phyloP scores from a whole-genome alignment of 2,888 invertebrate genomes.

The Leucophenga montana region DNA sequence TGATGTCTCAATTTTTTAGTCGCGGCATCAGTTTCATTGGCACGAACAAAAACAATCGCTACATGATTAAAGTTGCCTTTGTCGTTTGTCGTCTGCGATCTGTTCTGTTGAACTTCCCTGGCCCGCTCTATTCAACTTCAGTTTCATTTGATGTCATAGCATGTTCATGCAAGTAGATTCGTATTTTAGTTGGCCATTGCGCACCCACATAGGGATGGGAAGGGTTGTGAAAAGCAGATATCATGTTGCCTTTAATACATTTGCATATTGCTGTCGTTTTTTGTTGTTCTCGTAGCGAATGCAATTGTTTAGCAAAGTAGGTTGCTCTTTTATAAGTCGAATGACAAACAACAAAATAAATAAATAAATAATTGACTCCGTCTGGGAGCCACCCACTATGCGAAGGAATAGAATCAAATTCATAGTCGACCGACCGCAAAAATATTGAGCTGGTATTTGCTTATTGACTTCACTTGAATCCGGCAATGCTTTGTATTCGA shows the following conservation, averaged over 20 bases:
- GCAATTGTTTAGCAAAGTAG: neutral
- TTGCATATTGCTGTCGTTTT: slow-evolving; percentile 1
- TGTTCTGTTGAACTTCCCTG: neutral
- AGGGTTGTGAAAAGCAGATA: neutral
- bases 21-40: slow-evolving; percentile 67
- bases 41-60: slow-evolving; percentile 59
- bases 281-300: slow-evolving; percentile 4
- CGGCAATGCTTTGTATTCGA: no score
- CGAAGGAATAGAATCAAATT: no score
- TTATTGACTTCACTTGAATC: no score
- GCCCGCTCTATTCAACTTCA: neutral
- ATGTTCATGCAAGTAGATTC: neutral
- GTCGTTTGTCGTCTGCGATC: slow-evolving; percentile 54
- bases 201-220: no score
- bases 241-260: neutral
- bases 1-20: slow-evolving; percentile 38
- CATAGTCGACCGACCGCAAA: no score
- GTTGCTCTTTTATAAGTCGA: no score
- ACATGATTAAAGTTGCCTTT: slow-evolving; percentile 20
- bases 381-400: no score
- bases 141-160: neutral
- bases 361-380: no score
- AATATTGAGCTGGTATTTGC: no score
- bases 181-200: neutral
- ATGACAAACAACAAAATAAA: no score